Evolutionary conservation across 2,888 invertebrate genomes (phyloP), one percentile per base, ranked within the genome.

Genomic region (Alentia gelatinosa): DNA sequence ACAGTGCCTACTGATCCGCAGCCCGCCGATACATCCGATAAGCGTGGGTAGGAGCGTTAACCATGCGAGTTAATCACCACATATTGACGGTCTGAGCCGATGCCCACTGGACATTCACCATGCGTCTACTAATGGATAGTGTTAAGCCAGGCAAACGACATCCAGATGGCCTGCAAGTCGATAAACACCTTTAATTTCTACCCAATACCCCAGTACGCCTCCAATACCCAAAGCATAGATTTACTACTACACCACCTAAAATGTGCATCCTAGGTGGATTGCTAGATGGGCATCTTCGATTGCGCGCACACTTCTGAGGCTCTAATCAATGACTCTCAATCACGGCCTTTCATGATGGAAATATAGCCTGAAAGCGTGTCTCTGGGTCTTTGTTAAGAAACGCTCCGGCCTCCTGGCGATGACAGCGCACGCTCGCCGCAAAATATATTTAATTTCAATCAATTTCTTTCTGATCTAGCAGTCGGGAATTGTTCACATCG

Each of bases 251-350:
- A 56, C 19, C n/a, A 56, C 56, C n/a, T n/a, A 56, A 56, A 56
- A 56, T 56, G 9, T 3, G 19, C 56, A n/a, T 56, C 23, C 56
- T 56, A 56, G 56, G 19, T 56, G 56, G 56, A 56, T n/a, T 42
- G 47, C 19, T 19, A 56, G 56, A 56, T 56, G 56, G 56, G 56
- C n/a, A n/a, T 56, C 56, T 68, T 68, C 68, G 68, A 68, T 68
- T 68, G 68, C 12, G 30, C 12, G 30, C n/a, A 12, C 30, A 68
- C 30, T 68, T 68, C 68, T 68, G 15, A 68, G 33, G 26, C 30
- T 30, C 30, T 68, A 68, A 68, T 68, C 68, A 68, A 68, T 68
- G 56, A 56, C n/a, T 56, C 68, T 68, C 68, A 68, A 68, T 68
- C 68, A 30, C 33, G 68, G 68, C 30, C 30, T 68, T 68, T 30